Percentiles rank a stretch among this genome's conserved stretches.
These are phyloP conservation scores for Sarcophaga carnaria DNA, from an alignment of 2,888 invertebrate species.

Conservation along the genomic window DNA sequence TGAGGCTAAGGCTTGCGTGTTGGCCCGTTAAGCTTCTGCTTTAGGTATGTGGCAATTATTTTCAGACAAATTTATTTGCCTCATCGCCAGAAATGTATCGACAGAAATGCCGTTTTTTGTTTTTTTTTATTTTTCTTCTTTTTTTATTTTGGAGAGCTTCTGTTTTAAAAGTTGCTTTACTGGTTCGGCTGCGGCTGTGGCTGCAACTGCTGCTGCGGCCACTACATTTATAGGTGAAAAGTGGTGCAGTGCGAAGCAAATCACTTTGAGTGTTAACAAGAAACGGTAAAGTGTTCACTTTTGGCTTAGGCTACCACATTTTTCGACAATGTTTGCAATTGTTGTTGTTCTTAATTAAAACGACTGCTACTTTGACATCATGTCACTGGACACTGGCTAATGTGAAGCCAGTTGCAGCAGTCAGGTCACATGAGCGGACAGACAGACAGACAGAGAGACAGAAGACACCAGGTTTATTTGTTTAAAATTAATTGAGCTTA, in stretches of 20 bases:
- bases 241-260: conserved; percentile 59
- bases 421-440: not conserved
- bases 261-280: conserved; percentile 68
- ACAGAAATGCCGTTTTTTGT: conserved; percentile 13
- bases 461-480: conserved; percentile 30
- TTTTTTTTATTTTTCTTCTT: not conserved
- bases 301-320: conserved; percentile 41
- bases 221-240: not conserved
- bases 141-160: conserved; percentile 59
- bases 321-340: conserved; percentile 42
- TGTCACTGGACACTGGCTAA: conserved; percentile 73
- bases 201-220: no score
- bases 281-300: conserved; percentile 69
- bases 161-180: conserved; percentile 60
- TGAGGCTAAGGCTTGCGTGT: conserved; percentile 63
- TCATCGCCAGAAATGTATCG: conserved; percentile 37
- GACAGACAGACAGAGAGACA: not conserved
- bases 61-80: conserved; percentile 80
- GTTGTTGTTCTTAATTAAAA: conserved; percentile 70
- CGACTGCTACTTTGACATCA: conserved; percentile 74
- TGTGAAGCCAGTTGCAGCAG: not conserved
- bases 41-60: conserved; percentile 76
- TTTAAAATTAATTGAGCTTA: conserved; percentile 62
- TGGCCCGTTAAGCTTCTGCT: conserved; percentile 66
- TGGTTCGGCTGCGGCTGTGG: conserved; percentile 25